phyloP scores from a whole-genome alignment of 2,113 vertebrate genomes.

The Noturus placidus region DNA sequence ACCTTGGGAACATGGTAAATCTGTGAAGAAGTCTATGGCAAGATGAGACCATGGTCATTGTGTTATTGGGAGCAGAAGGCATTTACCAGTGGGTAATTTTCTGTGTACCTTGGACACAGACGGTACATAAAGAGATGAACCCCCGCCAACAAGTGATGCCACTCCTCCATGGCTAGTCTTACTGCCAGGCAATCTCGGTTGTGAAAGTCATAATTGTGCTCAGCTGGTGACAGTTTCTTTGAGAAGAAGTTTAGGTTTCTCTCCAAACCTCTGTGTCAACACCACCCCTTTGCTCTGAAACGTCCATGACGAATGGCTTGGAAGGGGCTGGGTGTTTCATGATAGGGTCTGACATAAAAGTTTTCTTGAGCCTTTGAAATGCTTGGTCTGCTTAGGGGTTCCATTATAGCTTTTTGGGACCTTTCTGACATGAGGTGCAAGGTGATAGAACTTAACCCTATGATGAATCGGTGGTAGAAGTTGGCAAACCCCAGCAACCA shows the following conservation, averaged over 20 bases:
- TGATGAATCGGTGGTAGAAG: background rate
- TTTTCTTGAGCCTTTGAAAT: no score
- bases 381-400: no score
- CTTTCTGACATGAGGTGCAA: background rate
- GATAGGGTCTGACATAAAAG: no score
- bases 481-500: background rate
- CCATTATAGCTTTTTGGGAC: background rate
- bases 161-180: background rate
- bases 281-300: no score
- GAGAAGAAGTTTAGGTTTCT: background rate
- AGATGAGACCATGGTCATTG: no score
- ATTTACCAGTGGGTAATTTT: no score
- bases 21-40: no score
- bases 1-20: no score
- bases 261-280: background rate
- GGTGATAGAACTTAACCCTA: background rate
- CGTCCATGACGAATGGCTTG: background rate
- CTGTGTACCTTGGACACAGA: background rate
- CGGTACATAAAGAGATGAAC: background rate
- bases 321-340: background rate
- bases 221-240: background rate
- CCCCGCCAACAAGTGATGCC: background rate
- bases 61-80: no score
- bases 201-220: background rate
- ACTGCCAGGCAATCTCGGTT: background rate